Evolutionary conservation across 2,113 vertebrate species (phyloP).

Genomic region (Rhagologus leucostigma): DNA sequence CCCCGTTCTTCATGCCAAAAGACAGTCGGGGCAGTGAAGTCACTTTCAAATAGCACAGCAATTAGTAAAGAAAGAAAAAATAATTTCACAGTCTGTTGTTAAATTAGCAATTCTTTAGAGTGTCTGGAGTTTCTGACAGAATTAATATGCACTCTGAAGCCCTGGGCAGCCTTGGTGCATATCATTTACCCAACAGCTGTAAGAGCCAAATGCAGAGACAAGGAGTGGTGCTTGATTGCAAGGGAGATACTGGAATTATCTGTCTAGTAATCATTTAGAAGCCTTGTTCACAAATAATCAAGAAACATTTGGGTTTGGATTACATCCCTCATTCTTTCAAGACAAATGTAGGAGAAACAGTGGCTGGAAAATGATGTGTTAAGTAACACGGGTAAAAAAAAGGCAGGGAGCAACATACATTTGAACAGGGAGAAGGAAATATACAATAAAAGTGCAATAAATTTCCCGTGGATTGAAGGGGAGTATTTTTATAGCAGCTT

Average conservation of each 20-base stretch:
- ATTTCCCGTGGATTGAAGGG: neutral
- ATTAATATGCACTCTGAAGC: constrained; percentile 34
- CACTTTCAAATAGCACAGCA: constrained; percentile 1
- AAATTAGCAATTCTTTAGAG: constrained; percentile 53
- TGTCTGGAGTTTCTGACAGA: constrained; percentile 21
- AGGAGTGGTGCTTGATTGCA: neutral
- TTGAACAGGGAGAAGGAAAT: neutral
- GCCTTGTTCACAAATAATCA: constrained; percentile 12
- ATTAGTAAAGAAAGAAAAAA: constrained; percentile 57
- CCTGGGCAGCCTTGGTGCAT: neutral
- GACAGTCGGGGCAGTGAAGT: neutral
- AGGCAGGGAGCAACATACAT: neutral
- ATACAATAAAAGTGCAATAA: constrained; percentile 26
- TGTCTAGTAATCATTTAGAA: neutral
- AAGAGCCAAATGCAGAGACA: neutral
- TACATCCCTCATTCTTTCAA: neutral
- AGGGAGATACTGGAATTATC: constrained; percentile 5
- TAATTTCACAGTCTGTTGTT: constrained; percentile 51
- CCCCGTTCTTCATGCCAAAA: neutral
- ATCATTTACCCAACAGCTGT: constrained; percentile 16
- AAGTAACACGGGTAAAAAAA: neutral
- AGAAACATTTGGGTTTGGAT: constrained; percentile 28
- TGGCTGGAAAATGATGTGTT: neutral
- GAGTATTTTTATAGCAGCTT: constrained; percentile 37
- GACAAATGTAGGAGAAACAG: neutral